Base-by-base conservation (phyloP, 2,888 invertebrate genomes). In the Aplocera efformata region DNA sequence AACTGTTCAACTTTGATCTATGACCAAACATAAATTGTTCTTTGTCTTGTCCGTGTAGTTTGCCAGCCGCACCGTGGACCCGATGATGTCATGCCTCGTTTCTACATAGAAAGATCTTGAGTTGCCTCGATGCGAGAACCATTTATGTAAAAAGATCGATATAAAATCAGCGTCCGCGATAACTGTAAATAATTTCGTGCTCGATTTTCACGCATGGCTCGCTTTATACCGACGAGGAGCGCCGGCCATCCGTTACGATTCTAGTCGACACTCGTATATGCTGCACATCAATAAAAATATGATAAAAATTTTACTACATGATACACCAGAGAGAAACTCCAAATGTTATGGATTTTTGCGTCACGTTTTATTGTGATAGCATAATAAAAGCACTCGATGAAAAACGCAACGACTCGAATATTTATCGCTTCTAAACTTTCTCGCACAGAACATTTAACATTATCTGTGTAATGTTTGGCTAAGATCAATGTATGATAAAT, bases 161-260 rank as follows among this genome's bases (percentile, higher is more conserved):
- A 48, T 49, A 27, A 48, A 53, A 54, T 55, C 56, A 54, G 47
- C 50, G 39, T 46, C 42, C 46, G 42, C 56, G 59, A 63, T 63
- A 50, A 53, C 53, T 50, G 53, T 54, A 62, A 60, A 57, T 61
- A 56, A 56, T 58, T 63, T 58, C 62, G 56, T 59, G 61, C 50
- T 58, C 52, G 45, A 48, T 50, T 40, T 48, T 53, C 66, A 67
- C 61, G 75, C 71, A 61, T 62, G 64, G 69, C 48, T 67, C 55
- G 63, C 59, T 71, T 62, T 64, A 69, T 58, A 57, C 58, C 58
- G 58, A 57, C 60, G 56, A 61, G 62, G 60, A 66, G 59, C 49
- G 60, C 44, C 53, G 51, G 33, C 60, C 59, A 58, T 59, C 59
- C 64, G 61, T 61, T 53, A 53, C 60, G 47, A 53, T 56, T 50